Evolutionary conservation across 2,797 vertebrate genomes (phyloP).

Genomic region (Sebastes dallii): DNA sequence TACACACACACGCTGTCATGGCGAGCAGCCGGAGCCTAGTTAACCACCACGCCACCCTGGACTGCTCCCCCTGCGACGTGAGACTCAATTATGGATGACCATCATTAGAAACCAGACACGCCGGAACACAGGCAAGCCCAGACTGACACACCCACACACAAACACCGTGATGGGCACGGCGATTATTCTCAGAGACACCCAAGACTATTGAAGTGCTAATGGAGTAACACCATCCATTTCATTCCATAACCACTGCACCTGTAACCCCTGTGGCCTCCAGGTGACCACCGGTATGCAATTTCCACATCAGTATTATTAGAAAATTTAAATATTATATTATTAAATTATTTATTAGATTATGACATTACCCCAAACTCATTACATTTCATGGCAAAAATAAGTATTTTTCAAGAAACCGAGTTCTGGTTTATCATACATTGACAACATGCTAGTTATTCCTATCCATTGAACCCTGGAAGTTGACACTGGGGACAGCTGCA

Average conservation of each 20-base stretch:
- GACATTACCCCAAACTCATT: neutral
- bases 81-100: conserved; percentile 81
- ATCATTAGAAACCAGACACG: conserved; percentile 85
- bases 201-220: conserved; percentile 74
- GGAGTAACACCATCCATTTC: conserved; percentile 66
- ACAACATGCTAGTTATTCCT: neutral
- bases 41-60: conserved; percentile 58
- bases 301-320: neutral
- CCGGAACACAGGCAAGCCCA: conserved; percentile 49
- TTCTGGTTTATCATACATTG: neutral
- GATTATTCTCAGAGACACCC: conserved; percentile 73
- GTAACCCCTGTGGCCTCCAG: conserved; percentile 34
- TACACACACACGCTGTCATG: conserved; percentile 6
- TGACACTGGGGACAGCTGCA: neutral
- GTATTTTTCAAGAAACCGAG: neutral
- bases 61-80: conserved; percentile 66
- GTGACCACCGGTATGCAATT: conserved; percentile 22
- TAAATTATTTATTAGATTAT: neutral
- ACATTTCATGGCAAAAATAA: neutral
- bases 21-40: conserved; percentile 36
- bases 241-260: conserved; percentile 41
- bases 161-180: conserved; percentile 40
- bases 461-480: neutral
- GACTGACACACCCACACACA: conserved; percentile 47
- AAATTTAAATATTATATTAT: neutral